phyloP scores from a whole-genome alignment of 2,888 invertebrate species.

The Euproctis similis region DNA sequence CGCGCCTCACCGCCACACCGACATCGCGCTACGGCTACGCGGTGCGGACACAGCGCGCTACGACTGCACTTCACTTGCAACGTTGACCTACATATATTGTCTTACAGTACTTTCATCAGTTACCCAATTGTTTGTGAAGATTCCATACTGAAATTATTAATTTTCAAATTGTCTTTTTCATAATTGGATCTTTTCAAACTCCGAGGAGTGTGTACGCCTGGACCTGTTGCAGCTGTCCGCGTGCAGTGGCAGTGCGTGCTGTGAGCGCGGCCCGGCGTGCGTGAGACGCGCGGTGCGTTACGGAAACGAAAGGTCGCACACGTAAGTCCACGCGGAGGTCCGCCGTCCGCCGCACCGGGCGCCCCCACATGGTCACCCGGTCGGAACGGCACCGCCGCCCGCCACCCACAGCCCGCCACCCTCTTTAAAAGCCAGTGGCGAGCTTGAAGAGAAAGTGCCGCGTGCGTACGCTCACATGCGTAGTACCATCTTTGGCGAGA shows the following conservation, averaged over 20 bases:
- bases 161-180: no score
- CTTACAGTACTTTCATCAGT: no score
- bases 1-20: slow-evolving; percentile 8
- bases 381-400: slow-evolving; percentile 57
- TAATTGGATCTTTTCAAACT: no score
- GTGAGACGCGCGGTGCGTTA: slow-evolving; percentile 13
- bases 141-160: no score
- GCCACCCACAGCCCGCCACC: slow-evolving; percentile 53
- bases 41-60: no score
- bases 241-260: not conserved
- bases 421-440: slow-evolving; percentile 77
- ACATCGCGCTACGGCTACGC: slow-evolving; percentile 13
- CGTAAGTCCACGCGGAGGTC: slow-evolving; percentile 38
- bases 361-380: slow-evolving; percentile 77
- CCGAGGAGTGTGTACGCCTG: no score
- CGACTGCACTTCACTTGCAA: slow-evolving; percentile 8
- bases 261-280: slow-evolving; percentile 7
- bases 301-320: slow-evolving; percentile 36
- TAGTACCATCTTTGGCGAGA: slow-evolving; percentile 67
- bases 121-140: no score
- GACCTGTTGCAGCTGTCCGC: slow-evolving; percentile 8
- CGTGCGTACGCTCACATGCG: slow-evolving; percentile 73
- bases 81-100: no score
- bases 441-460: slow-evolving; percentile 78
- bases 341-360: slow-evolving; percentile 40